Conservation (phyloP, 2,113 vertebrate genomes). For the Cebus imitator region DNA sequence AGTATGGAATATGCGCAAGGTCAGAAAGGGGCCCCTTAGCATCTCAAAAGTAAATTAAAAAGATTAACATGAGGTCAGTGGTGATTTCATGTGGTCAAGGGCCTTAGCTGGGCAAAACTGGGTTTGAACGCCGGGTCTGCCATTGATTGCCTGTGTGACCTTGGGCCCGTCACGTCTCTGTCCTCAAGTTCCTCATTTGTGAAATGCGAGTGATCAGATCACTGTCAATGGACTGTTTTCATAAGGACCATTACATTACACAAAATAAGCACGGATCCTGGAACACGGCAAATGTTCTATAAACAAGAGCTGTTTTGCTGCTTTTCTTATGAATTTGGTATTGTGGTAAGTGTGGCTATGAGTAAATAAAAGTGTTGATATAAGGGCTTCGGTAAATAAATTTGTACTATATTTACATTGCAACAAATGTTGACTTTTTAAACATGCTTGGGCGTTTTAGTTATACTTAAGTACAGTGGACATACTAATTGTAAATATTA, state of each 20-base stretch:
- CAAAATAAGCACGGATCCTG: no score
- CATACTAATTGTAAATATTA: background rate
- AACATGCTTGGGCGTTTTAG: background rate
- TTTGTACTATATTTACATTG: background rate
- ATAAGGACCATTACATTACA: background rate
- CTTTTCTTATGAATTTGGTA: background rate
- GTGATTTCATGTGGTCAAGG: background rate
- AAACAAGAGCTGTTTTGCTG: background rate
- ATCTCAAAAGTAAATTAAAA: background rate
- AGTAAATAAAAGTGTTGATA: background rate
- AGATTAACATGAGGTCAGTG: no score
- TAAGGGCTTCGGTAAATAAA: background rate
- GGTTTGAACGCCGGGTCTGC: background rate
- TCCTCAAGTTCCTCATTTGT: background rate
- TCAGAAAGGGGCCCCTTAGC: background rate
- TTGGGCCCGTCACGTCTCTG: background rate
- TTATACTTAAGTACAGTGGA: background rate
- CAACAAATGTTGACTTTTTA: background rate
- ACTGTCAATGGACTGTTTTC: background rate
- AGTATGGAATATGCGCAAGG: background rate
- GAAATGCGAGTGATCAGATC: background rate
- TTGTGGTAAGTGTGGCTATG: background rate
- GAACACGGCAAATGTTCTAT: fast-evolving
- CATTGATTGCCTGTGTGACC: background rate
- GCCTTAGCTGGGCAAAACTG: background rate